A percentile compares a stretch with the other conserved stretches of the same genome.
phyloP scores from a whole-genome alignment of 2,113 vertebrate species.

The Microtus montanus region DNA sequence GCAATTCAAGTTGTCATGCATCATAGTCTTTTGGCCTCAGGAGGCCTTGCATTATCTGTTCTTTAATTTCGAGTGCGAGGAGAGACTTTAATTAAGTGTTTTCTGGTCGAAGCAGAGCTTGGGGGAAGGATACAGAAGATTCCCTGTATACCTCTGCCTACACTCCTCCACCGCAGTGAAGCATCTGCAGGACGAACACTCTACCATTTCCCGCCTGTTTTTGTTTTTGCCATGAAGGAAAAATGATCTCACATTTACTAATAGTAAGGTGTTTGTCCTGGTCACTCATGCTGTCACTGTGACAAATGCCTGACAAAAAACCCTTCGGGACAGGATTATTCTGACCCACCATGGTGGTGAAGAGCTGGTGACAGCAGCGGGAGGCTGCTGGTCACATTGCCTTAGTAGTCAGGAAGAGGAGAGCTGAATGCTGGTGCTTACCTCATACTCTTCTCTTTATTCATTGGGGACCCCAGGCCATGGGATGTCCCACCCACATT shows the following conservation, averaged over 20 bases:
- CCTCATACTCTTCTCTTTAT: neutral
- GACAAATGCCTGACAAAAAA: neutral
- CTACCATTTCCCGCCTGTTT: neutral
- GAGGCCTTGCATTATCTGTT: neutral
- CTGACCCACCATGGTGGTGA: neutral
- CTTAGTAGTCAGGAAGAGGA: neutral
- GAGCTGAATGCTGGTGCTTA: neutral
- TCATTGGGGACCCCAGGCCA: neutral
- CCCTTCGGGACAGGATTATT: neutral
- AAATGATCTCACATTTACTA: neutral
- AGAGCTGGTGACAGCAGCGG: neutral
- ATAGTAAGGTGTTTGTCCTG: neutral
- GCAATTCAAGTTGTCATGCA: neutral
- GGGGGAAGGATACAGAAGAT: neutral
- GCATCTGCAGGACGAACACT: neutral
- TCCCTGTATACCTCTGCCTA: neutral
- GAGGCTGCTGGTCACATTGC: neutral
- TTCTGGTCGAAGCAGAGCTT: neutral
- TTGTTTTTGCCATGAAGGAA: neutral
- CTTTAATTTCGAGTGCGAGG: neutral
- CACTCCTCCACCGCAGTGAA: neutral
- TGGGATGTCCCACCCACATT: neutral
- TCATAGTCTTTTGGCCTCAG: neutral
- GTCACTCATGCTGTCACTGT: neutral
- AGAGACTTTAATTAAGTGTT: neutral